Evolutionary conservation across 2,888 invertebrate genomes (phyloP).

Genomic region (Campoletis raptor): DNA sequence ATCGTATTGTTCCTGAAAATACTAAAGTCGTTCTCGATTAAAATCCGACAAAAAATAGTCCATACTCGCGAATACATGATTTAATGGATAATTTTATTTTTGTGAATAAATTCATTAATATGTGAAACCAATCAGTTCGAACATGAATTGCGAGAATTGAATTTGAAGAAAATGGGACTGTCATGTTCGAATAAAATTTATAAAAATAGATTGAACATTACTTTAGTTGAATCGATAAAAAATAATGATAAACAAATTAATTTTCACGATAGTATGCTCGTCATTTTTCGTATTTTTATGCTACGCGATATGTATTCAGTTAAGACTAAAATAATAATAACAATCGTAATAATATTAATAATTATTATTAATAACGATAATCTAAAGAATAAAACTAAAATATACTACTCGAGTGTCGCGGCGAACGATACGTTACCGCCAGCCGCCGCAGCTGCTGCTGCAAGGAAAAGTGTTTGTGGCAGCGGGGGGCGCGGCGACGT

Average conservation of each 20-base stretch:
- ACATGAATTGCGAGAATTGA: not conserved
- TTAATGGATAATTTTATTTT: too few relatives aligned
- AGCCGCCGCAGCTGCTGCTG: constrained; percentile 80
- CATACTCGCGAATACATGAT: not conserved
- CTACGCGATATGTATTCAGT: constrained; percentile 54
- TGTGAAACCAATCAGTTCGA: not conserved
- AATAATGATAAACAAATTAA: not conserved
- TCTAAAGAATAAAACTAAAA: constrained; percentile 46
- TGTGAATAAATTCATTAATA: not conserved
- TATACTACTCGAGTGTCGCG: constrained; percentile 81
- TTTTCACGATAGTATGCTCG: not conserved
- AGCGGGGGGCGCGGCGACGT: constrained; percentile 75
- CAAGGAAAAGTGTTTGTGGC: constrained; percentile 79
- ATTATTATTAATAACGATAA: constrained; percentile 44
- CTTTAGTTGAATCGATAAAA: not conserved
- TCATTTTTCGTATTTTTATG: constrained; percentile 23
- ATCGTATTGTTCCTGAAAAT: not conserved
- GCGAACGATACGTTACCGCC: constrained; percentile 83
- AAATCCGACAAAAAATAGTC: not conserved
- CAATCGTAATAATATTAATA: constrained; percentile 47
- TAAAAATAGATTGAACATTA: not conserved
- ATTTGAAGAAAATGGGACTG: not conserved
- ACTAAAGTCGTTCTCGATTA: not conserved
- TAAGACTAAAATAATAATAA: constrained; percentile 48
- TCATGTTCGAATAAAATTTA: not conserved